A percentile compares a stretch with the other conserved stretches of the same genome.
phyloP scores from a whole-genome alignment of 2,113 vertebrate genomes.

The Cryptomyrus ogoouensis region DNA sequence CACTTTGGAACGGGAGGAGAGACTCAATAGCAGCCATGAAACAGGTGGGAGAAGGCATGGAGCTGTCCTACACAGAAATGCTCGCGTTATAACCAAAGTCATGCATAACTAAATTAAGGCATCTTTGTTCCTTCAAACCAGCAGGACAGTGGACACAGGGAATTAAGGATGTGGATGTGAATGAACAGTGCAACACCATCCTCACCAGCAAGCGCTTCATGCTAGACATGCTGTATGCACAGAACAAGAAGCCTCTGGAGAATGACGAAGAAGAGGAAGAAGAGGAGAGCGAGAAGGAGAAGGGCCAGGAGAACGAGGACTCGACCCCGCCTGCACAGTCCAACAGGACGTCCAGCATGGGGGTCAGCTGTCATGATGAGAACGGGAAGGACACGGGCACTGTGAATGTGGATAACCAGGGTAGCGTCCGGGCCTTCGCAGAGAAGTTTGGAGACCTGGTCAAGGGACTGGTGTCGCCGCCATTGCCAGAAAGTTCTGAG shows the following conservation, averaged over 20 bases:
- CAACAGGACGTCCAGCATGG: constrained; percentile 43
- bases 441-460: constrained; percentile 83
- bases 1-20: constrained; percentile 93
- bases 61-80: background rate
- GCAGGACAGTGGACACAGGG: constrained; percentile 74
- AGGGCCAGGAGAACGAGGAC: constrained; percentile 59
- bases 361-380: constrained; percentile 76
- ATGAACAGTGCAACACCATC: constrained; percentile 79
- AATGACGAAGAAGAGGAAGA: constrained; percentile 46
- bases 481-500: constrained; percentile 62
- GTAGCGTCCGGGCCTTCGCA: constrained; percentile 78
- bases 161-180: constrained; percentile 71
- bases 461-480: constrained; percentile 59
- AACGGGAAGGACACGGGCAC: constrained; percentile 71
- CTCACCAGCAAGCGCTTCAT: constrained; percentile 89
- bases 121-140: constrained; percentile 27
- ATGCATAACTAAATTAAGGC: background rate
- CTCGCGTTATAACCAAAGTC: background rate
- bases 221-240: constrained; percentile 93
- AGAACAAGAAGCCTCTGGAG: constrained; percentile 68
- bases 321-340: constrained; percentile 63
- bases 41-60: constrained; percentile 61
- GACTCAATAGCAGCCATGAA: constrained; percentile 69
- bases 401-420: constrained; percentile 78
- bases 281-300: constrained; percentile 57